Conservation (phyloP, 2,888 invertebrate species). For the Parthenolecanium corni region DNA sequence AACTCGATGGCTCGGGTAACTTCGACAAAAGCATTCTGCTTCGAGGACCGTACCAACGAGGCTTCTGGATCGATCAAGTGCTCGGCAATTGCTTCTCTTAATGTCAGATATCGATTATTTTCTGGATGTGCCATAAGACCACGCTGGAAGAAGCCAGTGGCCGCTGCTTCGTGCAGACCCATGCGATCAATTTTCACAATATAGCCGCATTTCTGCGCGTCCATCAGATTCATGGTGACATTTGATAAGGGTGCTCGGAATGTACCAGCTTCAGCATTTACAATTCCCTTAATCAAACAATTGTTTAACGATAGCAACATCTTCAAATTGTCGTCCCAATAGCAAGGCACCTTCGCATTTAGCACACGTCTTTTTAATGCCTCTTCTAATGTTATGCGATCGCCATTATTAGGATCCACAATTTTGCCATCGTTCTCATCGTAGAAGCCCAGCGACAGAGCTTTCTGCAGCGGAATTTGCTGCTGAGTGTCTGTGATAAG, state of each 20-base stretch:
- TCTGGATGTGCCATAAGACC: conserved; percentile 56
- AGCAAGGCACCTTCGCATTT: conserved; percentile 67
- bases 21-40: conserved; percentile 46
- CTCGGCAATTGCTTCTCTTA: conserved; percentile 60
- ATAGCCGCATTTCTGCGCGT: conserved; percentile 63
- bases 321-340: conserved; percentile 63
- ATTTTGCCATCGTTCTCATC: conserved; percentile 70
- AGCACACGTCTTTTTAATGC: conserved; percentile 68
- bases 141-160: conserved; percentile 65
- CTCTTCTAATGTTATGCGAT: conserved; percentile 70
- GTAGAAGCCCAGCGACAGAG: conserved; percentile 74
- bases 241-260: conserved; percentile 61
- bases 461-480: conserved; percentile 69
- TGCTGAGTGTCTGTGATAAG: conserved; percentile 69
- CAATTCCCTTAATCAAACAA: conserved; percentile 65
- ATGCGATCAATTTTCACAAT: conserved; percentile 80
- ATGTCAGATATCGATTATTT: conserved; percentile 55
- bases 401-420: conserved; percentile 64
- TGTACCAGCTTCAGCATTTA: conserved; percentile 66
- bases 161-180: conserved; percentile 63
- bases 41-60: conserved; percentile 38
- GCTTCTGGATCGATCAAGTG: conserved; percentile 53
- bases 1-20: conserved; percentile 1
- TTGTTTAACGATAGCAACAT: conserved; percentile 62
- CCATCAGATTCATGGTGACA: conserved; percentile 52